A percentile compares a stretch with the other conserved stretches of the same genome.
phyloP scores from a whole-genome alignment of 2,113 vertebrate species.

The Morone chrysops region DNA sequence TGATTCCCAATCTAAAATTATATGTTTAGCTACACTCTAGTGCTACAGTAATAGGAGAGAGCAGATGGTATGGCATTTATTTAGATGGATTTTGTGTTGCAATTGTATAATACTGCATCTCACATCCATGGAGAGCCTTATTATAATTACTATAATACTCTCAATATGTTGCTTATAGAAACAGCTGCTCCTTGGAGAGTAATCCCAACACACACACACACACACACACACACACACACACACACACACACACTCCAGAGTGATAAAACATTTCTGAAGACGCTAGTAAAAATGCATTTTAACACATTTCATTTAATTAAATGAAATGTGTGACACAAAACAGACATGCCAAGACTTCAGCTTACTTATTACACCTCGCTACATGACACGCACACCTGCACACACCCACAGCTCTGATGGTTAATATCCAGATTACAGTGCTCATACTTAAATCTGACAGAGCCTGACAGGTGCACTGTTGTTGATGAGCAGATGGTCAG shows the following conservation, averaged over 20 bases:
- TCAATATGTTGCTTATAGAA: constrained; percentile 48
- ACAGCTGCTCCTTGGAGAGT: constrained; percentile 39
- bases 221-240: neutral
- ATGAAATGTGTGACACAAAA: too few species aligned
- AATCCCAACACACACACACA: too few species aligned
- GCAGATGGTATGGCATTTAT: constrained; percentile 50
- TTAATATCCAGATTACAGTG: constrained; percentile 12
- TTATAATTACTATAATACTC: constrained; percentile 45
- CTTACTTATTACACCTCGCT: constrained; percentile 3
- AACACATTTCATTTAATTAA: neutral
- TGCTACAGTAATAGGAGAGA: constrained; percentile 8
- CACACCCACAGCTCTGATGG: constrained; percentile 5
- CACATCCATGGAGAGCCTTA: constrained; percentile 28
- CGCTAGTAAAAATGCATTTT: neutral
- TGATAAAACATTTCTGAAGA: constrained; percentile 1
- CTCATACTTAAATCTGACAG: constrained; percentile 51
- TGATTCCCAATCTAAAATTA: constrained; percentile 12
- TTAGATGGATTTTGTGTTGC: constrained; percentile 29
- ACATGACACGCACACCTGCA: constrained; percentile 4
- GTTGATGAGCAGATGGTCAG: constrained; percentile 40
- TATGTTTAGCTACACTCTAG: constrained; percentile 26
- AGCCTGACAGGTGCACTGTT: constrained; percentile 31
- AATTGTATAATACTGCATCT: constrained; percentile 45
- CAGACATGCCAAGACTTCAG: neutral
- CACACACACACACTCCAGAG: neutral